Base-by-base conservation (phyloP, 1,140 invertebrate genomes). In the Caenorhabditis remanei region DNA sequence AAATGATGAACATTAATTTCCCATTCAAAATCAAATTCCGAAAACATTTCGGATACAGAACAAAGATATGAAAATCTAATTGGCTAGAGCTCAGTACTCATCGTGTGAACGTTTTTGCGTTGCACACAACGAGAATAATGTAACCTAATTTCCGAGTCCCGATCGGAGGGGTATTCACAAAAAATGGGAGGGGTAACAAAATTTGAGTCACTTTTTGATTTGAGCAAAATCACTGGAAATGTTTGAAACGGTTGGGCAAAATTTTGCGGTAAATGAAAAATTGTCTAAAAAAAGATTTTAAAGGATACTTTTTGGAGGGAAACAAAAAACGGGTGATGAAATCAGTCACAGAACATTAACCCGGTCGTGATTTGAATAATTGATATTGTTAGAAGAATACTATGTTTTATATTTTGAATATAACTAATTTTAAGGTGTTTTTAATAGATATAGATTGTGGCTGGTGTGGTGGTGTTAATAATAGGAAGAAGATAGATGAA, bases 201-300 rank as follows among this genome's bases (percentile, higher is more conserved):
- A 41, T 5, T n/a, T 13, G 32, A 48, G 24, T 19, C 24, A 5
- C 48, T 58, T 58, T 40, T 16, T 50, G 16, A 41, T 43, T 61
- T 84, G 83, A 58, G 58, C 55, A 84, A 84, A 58, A 83, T 40
- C 13, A 84, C 41, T 56, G 53, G 83, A 84, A 84, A 84, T 61
- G 58, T 84, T 83, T 11, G 24, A 19, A 16, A 16, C 24, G 32
- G 55, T 13, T 56, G 58, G 58, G 58, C 41, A 83, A 83, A 58
- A 83, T 32, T 32, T 32, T 32, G 32, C 32, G 9, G 50, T 83
- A 32, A 48, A 32, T 16, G 41, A 79, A 79, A 11, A 46, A 48
- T 32, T 32, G 32, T 32, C 32, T 32, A 79, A 16, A 11, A 79
- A 79, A 53, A 41, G 13, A 41, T 16, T 19, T 43, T 16, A 2